Evolutionary conservation across 2,797 vertebrate genomes (phyloP).

Genomic region (Hozukius guyotensis): DNA sequence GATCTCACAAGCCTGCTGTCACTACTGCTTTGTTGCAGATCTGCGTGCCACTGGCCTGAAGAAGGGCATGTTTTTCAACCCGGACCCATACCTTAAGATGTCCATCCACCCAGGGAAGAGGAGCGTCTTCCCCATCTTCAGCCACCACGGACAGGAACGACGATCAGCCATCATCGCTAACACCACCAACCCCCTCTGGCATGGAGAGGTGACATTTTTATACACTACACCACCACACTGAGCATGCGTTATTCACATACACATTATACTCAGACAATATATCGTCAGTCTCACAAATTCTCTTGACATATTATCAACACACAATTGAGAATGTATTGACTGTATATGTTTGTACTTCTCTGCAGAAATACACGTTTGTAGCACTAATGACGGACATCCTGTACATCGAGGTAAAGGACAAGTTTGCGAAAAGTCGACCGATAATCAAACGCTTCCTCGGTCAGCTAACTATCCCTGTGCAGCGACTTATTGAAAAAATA

Average conservation of each 20-base stretch:
- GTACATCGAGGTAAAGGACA: slow-evolving; percentile 98
- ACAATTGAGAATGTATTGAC: not conserved
- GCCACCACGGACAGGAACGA: slow-evolving; percentile 95
- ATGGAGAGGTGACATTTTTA: slow-evolving; percentile 88
- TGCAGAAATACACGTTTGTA: slow-evolving; percentile 97
- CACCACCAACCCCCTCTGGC: slow-evolving; percentile 97
- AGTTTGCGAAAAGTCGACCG: slow-evolving; percentile 98
- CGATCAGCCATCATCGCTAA: slow-evolving; percentile 96
- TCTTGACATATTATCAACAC: not conserved
- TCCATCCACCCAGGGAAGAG: slow-evolving; percentile 98
- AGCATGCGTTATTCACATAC: not conserved
- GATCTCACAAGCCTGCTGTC: not conserved
- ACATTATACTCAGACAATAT: not conserved
- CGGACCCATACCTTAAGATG: slow-evolving; percentile 99
- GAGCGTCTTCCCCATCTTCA: slow-evolving; percentile 93
- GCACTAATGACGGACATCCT: slow-evolving; percentile 98
- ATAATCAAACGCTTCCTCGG: slow-evolving; percentile 99
- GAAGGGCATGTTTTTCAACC: slow-evolving; percentile 99
- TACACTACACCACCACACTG: not conserved
- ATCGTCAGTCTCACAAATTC: not conserved
- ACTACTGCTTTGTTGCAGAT: slow-evolving; percentile 78
- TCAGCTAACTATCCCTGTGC: slow-evolving; percentile 95
- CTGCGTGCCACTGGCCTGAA: slow-evolving; percentile 94
- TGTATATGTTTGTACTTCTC: slow-evolving; percentile 37
- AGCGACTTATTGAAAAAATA: slow-evolving; percentile 93